Base-by-base conservation (phyloP, 1,140 invertebrate species). In the Phortica variegata region DNA sequence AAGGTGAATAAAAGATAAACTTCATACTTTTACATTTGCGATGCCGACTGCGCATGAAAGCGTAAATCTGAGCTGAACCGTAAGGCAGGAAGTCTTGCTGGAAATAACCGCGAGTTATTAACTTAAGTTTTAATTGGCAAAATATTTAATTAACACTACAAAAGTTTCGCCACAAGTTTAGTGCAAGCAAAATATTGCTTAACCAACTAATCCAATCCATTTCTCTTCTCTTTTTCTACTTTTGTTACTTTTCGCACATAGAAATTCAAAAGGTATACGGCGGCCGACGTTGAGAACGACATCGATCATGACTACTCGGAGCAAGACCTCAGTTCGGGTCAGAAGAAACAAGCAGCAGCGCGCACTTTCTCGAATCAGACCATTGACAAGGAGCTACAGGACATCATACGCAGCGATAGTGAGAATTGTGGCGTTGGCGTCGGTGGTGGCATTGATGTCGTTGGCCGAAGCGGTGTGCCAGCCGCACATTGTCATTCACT, bases 201-300 rank as follows among this genome's bases (percentile, higher is more conserved):
- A 15, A 45, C 32, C n/a, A n/a, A n/a, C n/a, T n/a, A n/a, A n/a
- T n/a, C n/a, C n/a, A n/a, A n/a, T n/a, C n/a, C n/a, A n/a, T n/a
- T n/a, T n/a, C n/a, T n/a, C n/a, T n/a, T 41, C 12, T 13, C 39
- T 58, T 29, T 56, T 18, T 42, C 43, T 57, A 46, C 33, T 47
- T 37, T 51, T 29, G 18, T 20, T 23, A 32, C 17, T 43, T 36
- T 51, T 41, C 43, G 12, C 43, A n/a, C n/a, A n/a, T n/a, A 75
- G 72, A 75, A 73, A 62, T 72, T 73, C 52, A 75, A 75, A 39
- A 69, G 72, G 37, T 74, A 75, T 32, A 73, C 70, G 13, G 58
- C 70, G 8, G 62, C 70, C 8, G 72, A 75, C 43, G 59, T 71
- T n/a, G 73, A 75, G 40, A 59, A 62, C 37, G 52, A 59, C 29